Base-by-base conservation (phyloP, 2,113 vertebrate species). In the Dascyllus trimaculatus region DNA sequence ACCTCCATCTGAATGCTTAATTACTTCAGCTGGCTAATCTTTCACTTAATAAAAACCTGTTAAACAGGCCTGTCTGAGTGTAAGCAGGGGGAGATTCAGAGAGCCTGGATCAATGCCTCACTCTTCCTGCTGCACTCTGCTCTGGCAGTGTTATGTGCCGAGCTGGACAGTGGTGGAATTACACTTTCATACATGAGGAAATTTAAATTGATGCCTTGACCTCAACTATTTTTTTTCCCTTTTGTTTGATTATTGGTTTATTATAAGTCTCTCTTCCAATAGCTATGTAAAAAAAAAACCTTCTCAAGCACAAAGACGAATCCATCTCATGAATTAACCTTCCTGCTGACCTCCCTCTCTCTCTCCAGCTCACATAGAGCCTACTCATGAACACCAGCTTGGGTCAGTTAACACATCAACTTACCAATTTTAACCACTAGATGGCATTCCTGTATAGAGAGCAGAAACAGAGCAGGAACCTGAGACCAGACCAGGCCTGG, bases 11-110 rank as follows among this genome's bases (percentile, higher is more conserved):
- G 25, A 83, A 75, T 68, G 75, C 61, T 75, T 68, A 82, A 86
- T 85, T 71, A 87, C 49, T 65, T 51, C 61, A 76, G 77, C 68
- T 51, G 77, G 73, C 63, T 90, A 71, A 91, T 85, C 66, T 77
- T 72, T 84, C 65, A 82, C 79, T 75, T 77, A 57, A 87, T 84
- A 84, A 79, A 86, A 91, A 81, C 87, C 49, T 45, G 83, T 81
- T 70, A 73, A 79, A 83, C 26, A 29, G 53, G 35, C 48, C 68
- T 62, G 74, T 66, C 74, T 61, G 75, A 32, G 51, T 71, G 56
- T 66, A 78, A 77, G 60, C 29, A 75, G 78, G 56, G 26, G 2
- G 8, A 32, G 29, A 84, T 85, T 82, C 78, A 80, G 57, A 66
- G 67, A 51, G 53, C 64, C 72, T 40, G 63, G 71, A 81, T 65